Conservation (phyloP, 2,113 vertebrate genomes). For the Strix uralensis region DNA sequence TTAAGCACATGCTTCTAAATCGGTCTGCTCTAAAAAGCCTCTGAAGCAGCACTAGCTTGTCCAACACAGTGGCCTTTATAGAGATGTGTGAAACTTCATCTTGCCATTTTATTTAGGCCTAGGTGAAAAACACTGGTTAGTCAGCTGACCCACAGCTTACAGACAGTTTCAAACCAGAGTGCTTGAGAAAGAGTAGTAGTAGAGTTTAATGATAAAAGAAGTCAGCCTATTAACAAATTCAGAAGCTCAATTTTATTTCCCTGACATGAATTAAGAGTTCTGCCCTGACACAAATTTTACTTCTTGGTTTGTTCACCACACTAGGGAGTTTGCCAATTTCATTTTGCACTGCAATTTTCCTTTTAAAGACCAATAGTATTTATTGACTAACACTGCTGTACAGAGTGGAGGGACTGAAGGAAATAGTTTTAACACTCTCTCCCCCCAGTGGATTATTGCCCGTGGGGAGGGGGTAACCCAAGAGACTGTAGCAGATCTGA, state of each 20-base stretch:
- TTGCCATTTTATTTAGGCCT: background rate
- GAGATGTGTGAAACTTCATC: background rate
- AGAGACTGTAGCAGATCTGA: background rate
- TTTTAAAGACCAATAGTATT: background rate
- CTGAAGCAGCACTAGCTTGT: background rate
- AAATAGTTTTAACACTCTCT: background rate
- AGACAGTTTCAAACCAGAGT: background rate
- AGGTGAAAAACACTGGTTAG: background rate
- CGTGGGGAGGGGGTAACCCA: background rate
- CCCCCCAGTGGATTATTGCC: rapidly evolving
- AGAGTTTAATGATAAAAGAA: background rate
- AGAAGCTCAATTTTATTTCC: background rate
- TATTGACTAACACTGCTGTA: background rate
- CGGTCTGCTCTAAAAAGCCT: background rate
- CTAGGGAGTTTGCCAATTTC: background rate
- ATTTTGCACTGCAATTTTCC: background rate
- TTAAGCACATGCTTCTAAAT: background rate
- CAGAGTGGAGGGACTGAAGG: background rate
- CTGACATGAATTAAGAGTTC: background rate
- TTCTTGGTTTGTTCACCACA: background rate
- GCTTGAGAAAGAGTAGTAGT: background rate
- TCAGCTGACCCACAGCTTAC: background rate
- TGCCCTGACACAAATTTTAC: background rate
- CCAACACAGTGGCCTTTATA: background rate
- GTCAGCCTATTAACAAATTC: background rate